Base-by-base conservation (phyloP, 1,140 invertebrate genomes). In the Formica selysi region DNA sequence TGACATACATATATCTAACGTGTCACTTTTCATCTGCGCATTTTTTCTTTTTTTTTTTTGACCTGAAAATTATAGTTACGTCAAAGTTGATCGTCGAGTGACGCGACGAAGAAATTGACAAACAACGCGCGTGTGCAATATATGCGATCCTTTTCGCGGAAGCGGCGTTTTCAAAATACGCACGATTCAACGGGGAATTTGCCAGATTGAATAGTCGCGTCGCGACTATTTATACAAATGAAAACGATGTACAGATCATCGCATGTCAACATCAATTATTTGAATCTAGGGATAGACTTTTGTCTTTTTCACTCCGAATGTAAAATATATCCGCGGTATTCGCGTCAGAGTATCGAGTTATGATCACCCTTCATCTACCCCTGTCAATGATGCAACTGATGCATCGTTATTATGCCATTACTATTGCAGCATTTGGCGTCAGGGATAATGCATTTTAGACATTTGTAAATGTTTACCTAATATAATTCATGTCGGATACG, bases 151-250 rank as follows among this genome's bases (percentile, higher is more conserved):
- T 36, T 0, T 81, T 57, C 36, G 19, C 54, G 48, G 22, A 68
- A 88, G 48, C 88, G 54, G 80, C 44, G 87, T 74, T 76, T 88
- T 70, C 51, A 86, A 89, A 89, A 78, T 87, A 65, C 36, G 61
- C 84, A 51, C 76, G 59, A 89, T 89, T 89, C 86, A 89, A 79
- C 76, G 71, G 71, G 85, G 78, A 84, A 70, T 87, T 84, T 78
- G 88, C 87, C 88, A 89, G 87, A 79, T 83, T 59, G 36, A 59
- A 65, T 79, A 51, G 16, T 74, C 36, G 62, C 57, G 48, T 44
- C 41, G 22, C 38, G 84, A 73, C 76, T 83, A 88, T 89, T 89
- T 89, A 89, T 89, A 51, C 48, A 89, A 89, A 73, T 89, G 88
- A 88, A 78, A 84, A 73, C 71, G 61, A 44, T 57, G 70, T 26